These are phyloP conservation scores for Scaptomyza montana DNA, from an alignment of 1,140 invertebrate genomes.

Conservation along the genomic window DNA sequence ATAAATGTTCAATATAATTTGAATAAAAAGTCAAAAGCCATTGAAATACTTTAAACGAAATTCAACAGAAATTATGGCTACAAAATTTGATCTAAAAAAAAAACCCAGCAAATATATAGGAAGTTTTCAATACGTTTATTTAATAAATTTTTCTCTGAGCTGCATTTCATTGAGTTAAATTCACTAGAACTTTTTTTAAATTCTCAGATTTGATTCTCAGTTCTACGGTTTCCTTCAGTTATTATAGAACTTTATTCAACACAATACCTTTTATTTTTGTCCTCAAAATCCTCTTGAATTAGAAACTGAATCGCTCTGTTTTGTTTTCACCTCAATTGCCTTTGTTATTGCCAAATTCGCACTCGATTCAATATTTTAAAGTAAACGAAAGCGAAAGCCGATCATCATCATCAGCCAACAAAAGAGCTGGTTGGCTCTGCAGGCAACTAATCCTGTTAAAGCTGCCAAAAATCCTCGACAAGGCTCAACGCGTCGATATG, in stretches of 20 bases:
- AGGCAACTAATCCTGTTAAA: slow-evolving; percentile 72
- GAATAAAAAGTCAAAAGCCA: background rate
- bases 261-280: too few relatives aligned
- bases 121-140: too few relatives aligned
- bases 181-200: too few relatives aligned
- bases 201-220: too few relatives aligned
- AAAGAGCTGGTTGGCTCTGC: slow-evolving; percentile 30
- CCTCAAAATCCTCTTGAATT: background rate
- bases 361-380: background rate
- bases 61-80: background rate
- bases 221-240: too few relatives aligned
- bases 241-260: background rate
- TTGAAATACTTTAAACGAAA: background rate
- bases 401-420: slow-evolving; percentile 23
- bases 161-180: too few relatives aligned
- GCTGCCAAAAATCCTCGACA: slow-evolving; percentile 72
- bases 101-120: too few relatives aligned
- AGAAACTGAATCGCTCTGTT: background rate
- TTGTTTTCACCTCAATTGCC: background rate
- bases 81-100: background rate
- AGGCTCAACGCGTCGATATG: slow-evolving; percentile 54
- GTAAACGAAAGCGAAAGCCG: slow-evolving; percentile 27
- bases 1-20: background rate
- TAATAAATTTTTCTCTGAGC: too few relatives aligned
- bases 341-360: background rate